phyloP scores from a whole-genome alignment of 2,888 invertebrate species.

The Brachyptera risi region DNA sequence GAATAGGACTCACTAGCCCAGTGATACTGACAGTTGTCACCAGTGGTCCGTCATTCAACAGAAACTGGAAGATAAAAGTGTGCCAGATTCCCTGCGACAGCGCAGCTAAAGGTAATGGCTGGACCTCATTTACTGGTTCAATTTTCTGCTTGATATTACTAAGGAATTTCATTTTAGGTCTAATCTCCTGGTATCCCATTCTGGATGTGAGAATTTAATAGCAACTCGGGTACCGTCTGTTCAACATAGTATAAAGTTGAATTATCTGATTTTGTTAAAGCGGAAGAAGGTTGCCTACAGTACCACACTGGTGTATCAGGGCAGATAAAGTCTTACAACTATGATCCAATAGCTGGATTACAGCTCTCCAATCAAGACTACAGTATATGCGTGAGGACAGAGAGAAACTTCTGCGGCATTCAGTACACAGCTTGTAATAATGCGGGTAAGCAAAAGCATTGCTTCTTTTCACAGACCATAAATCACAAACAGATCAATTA shows the following conservation, averaged over 20 bases:
- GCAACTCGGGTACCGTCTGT: no score
- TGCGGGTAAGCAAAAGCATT: constrained; percentile 57
- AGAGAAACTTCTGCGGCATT: constrained; percentile 82
- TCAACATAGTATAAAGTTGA: background rate
- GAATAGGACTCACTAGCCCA: constrained; percentile 68
- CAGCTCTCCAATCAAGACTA: constrained; percentile 88
- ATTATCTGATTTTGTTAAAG: no score
- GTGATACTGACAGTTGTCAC: constrained; percentile 78
- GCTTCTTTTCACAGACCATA: no score
- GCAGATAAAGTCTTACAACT: constrained; percentile 78
- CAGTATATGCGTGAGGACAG: constrained; percentile 77
- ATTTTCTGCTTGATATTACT: no score
- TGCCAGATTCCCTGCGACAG: constrained; percentile 76
- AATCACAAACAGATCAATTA: no score
- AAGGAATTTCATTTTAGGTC: no score
- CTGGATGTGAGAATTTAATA: no score
- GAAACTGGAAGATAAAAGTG: constrained; percentile 77
- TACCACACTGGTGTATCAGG: constrained; percentile 78
- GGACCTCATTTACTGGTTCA: no score
- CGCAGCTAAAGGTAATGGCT: constrained; percentile 60
- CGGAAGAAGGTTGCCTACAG: constrained; percentile 73
- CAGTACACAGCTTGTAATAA: constrained; percentile 75
- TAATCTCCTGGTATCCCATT: no score
- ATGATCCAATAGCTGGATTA: constrained; percentile 66
- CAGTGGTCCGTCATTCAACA: constrained; percentile 65